Conservation (phyloP, 2,797 vertebrate genomes). For the Halcyon badia region DNA sequence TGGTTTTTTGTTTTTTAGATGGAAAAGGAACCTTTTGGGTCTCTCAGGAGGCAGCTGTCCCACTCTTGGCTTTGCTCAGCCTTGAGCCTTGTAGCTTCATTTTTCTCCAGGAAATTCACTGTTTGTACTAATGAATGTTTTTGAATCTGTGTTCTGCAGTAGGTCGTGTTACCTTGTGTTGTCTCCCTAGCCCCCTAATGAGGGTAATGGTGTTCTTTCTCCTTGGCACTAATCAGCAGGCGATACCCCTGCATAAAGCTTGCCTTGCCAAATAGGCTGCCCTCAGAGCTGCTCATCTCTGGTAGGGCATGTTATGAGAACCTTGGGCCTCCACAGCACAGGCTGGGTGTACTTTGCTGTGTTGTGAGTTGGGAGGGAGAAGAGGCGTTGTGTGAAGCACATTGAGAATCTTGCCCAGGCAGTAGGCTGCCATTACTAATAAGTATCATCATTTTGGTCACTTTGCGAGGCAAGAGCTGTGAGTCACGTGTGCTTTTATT, state of each 20-base stretch:
- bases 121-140: conserved; percentile 39
- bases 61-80: conserved; percentile 11
- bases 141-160: conserved; percentile 9
- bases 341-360: rapidly evolving
- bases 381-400: neutral
- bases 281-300: neutral
- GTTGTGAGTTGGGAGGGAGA: neutral
- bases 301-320: neutral
- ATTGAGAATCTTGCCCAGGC: neutral
- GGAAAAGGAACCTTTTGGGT: neutral
- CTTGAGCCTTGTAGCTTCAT: neutral
- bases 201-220: conserved; percentile 8
- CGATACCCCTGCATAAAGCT: neutral
- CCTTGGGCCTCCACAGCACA: neutral
- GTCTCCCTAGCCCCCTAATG: neutral
- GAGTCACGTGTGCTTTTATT: neutral
- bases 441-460: neutral
- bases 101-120: conserved; percentile 38
- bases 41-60: neutral
- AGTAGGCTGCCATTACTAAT: neutral
- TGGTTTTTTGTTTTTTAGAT: neutral
- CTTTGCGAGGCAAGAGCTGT: neutral
- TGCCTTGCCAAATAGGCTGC: neutral
- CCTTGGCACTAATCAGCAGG: neutral
- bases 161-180: neutral